Evolutionary conservation across 2,113 vertebrate genomes (phyloP).

Genomic region (Chaenogobius annularis): DNA sequence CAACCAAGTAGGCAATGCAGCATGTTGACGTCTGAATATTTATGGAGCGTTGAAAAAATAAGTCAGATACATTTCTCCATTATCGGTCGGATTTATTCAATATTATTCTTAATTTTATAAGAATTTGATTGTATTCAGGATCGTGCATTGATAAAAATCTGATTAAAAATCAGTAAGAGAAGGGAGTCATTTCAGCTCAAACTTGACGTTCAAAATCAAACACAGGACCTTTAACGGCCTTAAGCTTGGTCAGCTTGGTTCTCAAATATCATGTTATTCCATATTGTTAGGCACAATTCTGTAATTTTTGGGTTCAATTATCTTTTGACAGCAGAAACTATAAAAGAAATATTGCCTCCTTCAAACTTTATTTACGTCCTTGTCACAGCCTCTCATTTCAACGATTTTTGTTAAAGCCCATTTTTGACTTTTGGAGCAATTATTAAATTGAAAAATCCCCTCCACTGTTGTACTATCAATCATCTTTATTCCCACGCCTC

Average conservation of each 20-base stretch:
- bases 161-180: too few relatives aligned
- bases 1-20: neutral
- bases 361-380: neutral
- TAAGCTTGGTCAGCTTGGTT: neutral
- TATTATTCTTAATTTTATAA: too few relatives aligned
- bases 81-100: too few relatives aligned
- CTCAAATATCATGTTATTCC: neutral
- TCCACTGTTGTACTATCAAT: neutral
- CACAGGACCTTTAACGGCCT: too few relatives aligned
- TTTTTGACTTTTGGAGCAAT: conserved; percentile 2
- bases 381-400: neutral
- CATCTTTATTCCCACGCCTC: neutral
- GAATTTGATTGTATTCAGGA: too few relatives aligned
- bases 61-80: neutral
- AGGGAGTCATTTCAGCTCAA: too few relatives aligned
- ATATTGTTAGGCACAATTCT: neutral
- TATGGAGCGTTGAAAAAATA: neutral
- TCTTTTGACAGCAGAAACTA: neutral
- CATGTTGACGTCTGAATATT: neutral
- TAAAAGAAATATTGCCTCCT: neutral
- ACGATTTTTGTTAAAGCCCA: neutral
- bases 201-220: too few relatives aligned
- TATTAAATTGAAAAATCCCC: neutral
- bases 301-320: neutral
- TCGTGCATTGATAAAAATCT: too few relatives aligned